These are phyloP conservation scores for Cerastis leucographa DNA, from an alignment of 2,888 invertebrate species.

Conservation along the genomic window DNA sequence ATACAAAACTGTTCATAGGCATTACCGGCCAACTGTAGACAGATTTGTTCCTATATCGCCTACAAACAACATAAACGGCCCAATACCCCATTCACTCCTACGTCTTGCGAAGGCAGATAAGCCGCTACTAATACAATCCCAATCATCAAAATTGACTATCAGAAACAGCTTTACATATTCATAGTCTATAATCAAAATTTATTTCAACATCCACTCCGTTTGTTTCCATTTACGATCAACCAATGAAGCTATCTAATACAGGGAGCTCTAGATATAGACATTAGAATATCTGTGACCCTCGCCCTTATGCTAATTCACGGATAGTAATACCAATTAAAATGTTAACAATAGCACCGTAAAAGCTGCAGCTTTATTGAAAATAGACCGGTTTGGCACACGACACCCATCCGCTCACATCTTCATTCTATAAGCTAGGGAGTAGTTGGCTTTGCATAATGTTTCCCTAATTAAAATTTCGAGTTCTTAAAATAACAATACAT, in stretches of 20 bases:
- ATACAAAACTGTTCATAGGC: not conserved
- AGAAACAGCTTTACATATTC: constrained; percentile 61
- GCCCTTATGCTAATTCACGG: constrained; percentile 77
- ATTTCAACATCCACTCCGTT: constrained; percentile 42
- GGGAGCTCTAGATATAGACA: constrained; percentile 63
- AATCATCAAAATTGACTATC: constrained; percentile 54
- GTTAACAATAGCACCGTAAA: constrained; percentile 84
- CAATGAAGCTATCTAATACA: constrained; percentile 63
- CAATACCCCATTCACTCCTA: constrained; percentile 28
- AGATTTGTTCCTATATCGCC: not conserved
- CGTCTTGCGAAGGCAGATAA: constrained; percentile 57
- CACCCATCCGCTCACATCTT: constrained; percentile 67
- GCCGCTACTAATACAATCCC: constrained; percentile 45
- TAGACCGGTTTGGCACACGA: constrained; percentile 85
- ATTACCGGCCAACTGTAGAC: not conserved
- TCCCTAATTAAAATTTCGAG: constrained; percentile 66
- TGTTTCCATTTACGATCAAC: constrained; percentile 53
- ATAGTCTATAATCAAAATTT: constrained; percentile 41
- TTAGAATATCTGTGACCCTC: constrained; percentile 74
- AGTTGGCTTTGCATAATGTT: constrained; percentile 69
- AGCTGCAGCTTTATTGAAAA: constrained; percentile 79
- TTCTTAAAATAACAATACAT: constrained; percentile 54
- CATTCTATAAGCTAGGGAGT: constrained; percentile 60
- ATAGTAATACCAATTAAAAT: constrained; percentile 85
- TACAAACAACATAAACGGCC: constrained; percentile 23